phyloP scores from a whole-genome alignment of 2,888 invertebrate genomes.

The Caenorhabditis sp. region DNA sequence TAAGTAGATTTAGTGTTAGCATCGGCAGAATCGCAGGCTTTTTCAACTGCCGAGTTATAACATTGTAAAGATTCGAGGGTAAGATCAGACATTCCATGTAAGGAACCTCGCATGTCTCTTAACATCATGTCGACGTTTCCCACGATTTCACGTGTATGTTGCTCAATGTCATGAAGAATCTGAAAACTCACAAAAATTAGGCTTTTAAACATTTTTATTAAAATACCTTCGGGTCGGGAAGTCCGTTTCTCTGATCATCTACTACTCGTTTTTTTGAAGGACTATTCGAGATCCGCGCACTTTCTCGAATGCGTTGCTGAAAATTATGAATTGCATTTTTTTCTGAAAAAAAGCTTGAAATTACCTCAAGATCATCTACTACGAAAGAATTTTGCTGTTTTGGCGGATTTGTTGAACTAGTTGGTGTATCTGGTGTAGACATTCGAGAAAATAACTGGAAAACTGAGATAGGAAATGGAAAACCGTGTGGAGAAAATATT shows the following conservation, averaged over 20 bases:
- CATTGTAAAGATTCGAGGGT: slow-evolving; percentile 65
- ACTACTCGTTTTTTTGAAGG: slow-evolving; percentile 7
- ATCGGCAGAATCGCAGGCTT: slow-evolving; percentile 66
- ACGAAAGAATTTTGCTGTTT: slow-evolving; percentile 36
- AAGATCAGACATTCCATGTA: slow-evolving; percentile 66
- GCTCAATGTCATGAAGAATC: slow-evolving; percentile 62
- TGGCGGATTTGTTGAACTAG: background rate
- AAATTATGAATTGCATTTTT: background rate
- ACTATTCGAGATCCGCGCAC: slow-evolving; percentile 36
- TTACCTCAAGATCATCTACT: slow-evolving; percentile 47
- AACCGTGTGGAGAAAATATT: background rate
- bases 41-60: slow-evolving; percentile 55
- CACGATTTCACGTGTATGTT: slow-evolving; percentile 61
- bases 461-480: background rate
- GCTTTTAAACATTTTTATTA: background rate
- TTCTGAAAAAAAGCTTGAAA: background rate
- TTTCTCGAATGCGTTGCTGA: slow-evolving; percentile 41
- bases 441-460: background rate
- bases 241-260: slow-evolving; percentile 3
- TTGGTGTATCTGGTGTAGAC: slow-evolving; percentile 19
- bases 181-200: slow-evolving; percentile 2
- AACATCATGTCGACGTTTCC: slow-evolving; percentile 63
- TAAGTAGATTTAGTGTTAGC: slow-evolving; percentile 63
- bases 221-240: slow-evolving; percentile 47
- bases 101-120: slow-evolving; percentile 62